Base-by-base conservation (phyloP, 2,113 vertebrate genomes). In the Castor canadensis region DNA sequence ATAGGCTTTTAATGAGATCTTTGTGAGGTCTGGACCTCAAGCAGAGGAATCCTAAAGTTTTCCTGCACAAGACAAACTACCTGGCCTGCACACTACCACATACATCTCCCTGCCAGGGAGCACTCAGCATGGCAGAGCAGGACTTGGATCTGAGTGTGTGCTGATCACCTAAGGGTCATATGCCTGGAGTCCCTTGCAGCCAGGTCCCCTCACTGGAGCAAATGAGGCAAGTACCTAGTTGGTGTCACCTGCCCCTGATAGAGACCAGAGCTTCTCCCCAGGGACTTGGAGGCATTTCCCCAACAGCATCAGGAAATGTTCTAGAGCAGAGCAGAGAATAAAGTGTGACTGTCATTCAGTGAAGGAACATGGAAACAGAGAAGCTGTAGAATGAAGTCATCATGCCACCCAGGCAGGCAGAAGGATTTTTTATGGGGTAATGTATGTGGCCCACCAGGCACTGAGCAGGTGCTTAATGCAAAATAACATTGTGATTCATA, bases 1-100 rank as follows among this genome's bases (percentile, higher is more conserved):
- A 98, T 98, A 97, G 98, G 93, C 91, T 97, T 98, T 98, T 98
- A 98, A 99, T 98, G 98, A 98, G 98, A 99, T 98, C 98, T 98
- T 98, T 98, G 98, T 98, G 98, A 97, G 97, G 98, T 98, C 98
- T 98, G 97, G 94, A 95, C 98, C 97, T 98, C 97, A 98, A 98
- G 97, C 95, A 96, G 45, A 98, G 96, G 96, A 91, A 98, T 98
- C 98, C 91, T 93, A 97, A 98, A 98, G 97, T 97, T 93, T 98
- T 98, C 97, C 96, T 98, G 98, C 97, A 97, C 96, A 98, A 98
- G 97, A 98, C 97, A 98, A 98, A 98, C 98, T 98, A 92, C 77
- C 93, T n/a, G 32, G 32, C 73, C 76, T 96, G 96, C 93, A 93
- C 86, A 98, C 95, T 96, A 43, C 0, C 83, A 93, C 76, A 98